A percentile compares a stretch with the other conserved stretches of the same genome.
Conservation (phyloP, 2,113 vertebrate genomes). For the Scomber colias region DNA sequence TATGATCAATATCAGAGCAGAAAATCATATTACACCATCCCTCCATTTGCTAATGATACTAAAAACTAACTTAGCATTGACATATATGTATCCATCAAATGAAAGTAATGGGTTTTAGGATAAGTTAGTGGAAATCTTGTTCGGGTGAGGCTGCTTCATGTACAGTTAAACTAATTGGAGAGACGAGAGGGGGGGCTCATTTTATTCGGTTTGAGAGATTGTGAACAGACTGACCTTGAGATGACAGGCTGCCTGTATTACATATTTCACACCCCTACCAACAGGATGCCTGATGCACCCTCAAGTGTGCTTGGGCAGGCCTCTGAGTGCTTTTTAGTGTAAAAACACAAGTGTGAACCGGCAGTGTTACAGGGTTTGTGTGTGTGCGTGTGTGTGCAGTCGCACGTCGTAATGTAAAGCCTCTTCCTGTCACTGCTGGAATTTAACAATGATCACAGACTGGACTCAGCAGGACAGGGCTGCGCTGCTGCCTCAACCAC, state of each 20-base stretch:
- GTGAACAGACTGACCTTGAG: conserved; percentile 15
- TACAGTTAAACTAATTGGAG: conserved; percentile 15
- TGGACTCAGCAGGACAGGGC: conserved; percentile 31
- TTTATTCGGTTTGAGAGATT: conserved; percentile 24
- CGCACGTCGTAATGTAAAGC: neutral
- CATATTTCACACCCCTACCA: conserved; percentile 8
- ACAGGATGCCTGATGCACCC: too few relatives aligned
- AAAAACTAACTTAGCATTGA: conserved; percentile 58
- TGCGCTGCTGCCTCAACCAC: conserved; percentile 11
- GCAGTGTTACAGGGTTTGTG: neutral
- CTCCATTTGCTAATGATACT: conserved; percentile 41
- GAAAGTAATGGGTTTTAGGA: neutral
- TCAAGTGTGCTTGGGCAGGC: neutral
- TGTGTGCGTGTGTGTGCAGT: neutral
- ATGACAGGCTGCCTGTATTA: neutral
- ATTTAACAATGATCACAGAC: neutral
- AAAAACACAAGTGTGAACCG: neutral
- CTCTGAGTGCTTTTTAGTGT: neutral
- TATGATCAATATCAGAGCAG: conserved; percentile 61
- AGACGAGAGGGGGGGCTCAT: conserved; percentile 6
- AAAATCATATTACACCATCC: conserved; percentile 54
- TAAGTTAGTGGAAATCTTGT: conserved; percentile 20
- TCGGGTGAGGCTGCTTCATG: neutral
- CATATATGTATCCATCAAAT: conserved; percentile 34
- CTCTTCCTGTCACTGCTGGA: conserved; percentile 12